Conservation (phyloP, 2,797 vertebrate genomes). For the Naso thynnoides region DNA sequence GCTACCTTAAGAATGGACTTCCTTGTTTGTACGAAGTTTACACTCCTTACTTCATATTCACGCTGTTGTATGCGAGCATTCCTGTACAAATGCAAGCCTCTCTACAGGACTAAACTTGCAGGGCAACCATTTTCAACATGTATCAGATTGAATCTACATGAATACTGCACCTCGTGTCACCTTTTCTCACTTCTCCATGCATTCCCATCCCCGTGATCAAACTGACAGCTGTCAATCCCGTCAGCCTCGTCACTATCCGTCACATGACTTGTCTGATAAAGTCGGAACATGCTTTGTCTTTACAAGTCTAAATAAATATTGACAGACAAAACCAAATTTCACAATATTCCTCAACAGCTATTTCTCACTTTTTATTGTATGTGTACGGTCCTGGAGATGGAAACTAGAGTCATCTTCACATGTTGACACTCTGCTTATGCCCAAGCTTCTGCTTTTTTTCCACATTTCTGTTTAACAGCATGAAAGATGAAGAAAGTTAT, state of each 20-base stretch:
- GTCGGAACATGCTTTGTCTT: background rate
- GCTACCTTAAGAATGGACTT: constrained; percentile 37
- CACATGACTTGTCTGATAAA: background rate
- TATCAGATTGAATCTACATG: background rate
- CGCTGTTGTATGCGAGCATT: constrained; percentile 21
- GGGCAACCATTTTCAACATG: background rate
- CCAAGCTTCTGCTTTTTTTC: constrained; percentile 7
- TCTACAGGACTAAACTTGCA: constrained; percentile 49
- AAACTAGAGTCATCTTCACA: constrained; percentile 2
- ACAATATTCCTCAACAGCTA: background rate
- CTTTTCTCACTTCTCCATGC: background rate
- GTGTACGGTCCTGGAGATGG: background rate
- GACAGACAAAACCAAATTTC: background rate
- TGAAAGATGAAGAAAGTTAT: constrained; percentile 8
- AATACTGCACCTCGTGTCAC: no score
- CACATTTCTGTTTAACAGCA: constrained; percentile 15
- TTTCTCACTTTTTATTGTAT: constrained; percentile 5
- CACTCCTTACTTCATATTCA: background rate
- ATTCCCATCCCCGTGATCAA: background rate
- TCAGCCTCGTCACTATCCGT: background rate
- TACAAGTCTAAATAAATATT: background rate
- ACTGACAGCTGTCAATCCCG: background rate
- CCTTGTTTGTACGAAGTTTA: constrained; percentile 33
- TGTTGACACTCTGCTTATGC: background rate
- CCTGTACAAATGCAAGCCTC: background rate